These are phyloP conservation scores for Apostichopus parvimensis DNA, from an alignment of 35 echinoderm and acorn worm genomes.

Conservation along the genomic window DNA sequence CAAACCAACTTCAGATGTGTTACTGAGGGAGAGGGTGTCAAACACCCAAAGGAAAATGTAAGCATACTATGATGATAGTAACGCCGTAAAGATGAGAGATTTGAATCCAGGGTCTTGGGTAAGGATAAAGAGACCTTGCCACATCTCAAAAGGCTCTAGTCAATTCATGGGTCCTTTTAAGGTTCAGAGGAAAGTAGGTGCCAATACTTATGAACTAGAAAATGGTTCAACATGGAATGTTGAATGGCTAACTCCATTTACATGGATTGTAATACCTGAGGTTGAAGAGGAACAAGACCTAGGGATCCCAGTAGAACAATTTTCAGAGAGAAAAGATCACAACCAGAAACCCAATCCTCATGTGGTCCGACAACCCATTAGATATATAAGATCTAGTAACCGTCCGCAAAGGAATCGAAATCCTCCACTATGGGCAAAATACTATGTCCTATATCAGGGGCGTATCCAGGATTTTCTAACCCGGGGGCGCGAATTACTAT, in stretches of 20 bases:
- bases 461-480: no score
- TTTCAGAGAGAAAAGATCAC: neutral
- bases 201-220: neutral
- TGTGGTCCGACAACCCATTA: neutral
- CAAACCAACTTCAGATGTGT: neutral
- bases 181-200: neutral
- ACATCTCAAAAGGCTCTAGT: neutral
- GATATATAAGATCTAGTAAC: neutral
- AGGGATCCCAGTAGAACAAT: neutral
- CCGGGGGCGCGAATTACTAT: no score
- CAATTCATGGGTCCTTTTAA: neutral
- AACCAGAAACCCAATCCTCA: neutral
- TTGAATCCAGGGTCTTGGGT: neutral
- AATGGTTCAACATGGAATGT: neutral
- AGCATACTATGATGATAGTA: neutral
- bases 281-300: neutral
- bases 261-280: neutral
- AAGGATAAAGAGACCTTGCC: neutral
- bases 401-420: neutral
- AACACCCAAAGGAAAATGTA: neutral
- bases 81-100: neutral
- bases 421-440: constrained; percentile 2
- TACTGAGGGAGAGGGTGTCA: neutral
- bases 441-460: neutral
- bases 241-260: neutral